Evolutionary conservation across 2,888 invertebrate genomes (phyloP).

Genomic region (Rhamnusium bicolor): DNA sequence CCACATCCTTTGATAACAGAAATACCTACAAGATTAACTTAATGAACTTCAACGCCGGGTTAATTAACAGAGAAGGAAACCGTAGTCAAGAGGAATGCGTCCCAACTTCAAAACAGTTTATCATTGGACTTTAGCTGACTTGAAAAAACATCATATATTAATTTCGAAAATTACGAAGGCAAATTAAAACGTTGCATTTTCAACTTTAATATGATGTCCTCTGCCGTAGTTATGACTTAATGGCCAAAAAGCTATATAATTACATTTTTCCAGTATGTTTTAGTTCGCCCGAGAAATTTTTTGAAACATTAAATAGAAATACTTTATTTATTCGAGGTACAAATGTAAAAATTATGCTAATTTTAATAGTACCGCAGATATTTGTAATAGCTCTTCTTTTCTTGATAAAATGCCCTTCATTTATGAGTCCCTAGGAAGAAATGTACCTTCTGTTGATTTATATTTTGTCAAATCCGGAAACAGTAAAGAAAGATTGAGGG

Average conservation of each 20-base stretch:
- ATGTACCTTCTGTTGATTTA: no score
- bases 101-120: not conserved
- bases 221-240: not conserved
- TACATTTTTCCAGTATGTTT: not conserved
- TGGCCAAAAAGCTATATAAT: not conserved
- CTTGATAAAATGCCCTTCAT: no score
- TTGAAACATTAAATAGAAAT: no score
- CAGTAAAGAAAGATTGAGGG: no score
- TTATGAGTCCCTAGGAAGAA: no score
- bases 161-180: not conserved
- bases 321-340: no score
- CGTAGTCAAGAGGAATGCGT: not conserved
- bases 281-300: not conserved
- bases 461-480: no score
- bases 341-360: no score
- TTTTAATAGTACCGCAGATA: no score
- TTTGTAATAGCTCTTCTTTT: no score
- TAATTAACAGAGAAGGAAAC: constrained; percentile 14
- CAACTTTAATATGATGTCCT: not conserved
- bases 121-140: not conserved
- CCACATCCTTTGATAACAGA: constrained; percentile 11
- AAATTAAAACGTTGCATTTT: not conserved
- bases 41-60: constrained; percentile 4
- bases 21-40: constrained; percentile 15
- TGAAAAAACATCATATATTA: not conserved